Evolutionary conservation across 2,888 invertebrate species (phyloP), one percentile per base, ranked within the genome.

Genomic region (Rhyacophila evoluta): DNA sequence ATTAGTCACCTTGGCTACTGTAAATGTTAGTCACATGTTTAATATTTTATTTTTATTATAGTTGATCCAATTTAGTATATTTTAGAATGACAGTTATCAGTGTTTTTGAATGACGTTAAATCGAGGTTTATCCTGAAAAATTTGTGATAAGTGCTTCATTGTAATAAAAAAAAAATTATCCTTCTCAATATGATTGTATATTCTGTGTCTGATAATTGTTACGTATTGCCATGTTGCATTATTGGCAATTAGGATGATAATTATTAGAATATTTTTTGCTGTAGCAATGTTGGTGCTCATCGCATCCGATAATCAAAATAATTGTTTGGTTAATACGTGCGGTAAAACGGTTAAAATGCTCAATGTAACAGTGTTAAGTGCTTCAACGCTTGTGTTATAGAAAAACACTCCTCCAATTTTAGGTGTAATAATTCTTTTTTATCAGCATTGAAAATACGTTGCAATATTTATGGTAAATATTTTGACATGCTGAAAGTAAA

Each of bases 141-240:
- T 55, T 39, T 55, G 55, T 55, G 55, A 55, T 55, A 55, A 55
- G 55, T 55, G 55, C 55, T 55, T 55, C 55, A 55, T 55, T 55
- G 19, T 8, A 55, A 25, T 55, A 55, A 55, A 19, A 19, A 55
- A 15, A 39, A n/a, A 55, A 55, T 55, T 1, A 55, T 19, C 15
- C 19, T 55, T 55, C 39, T 6, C 39, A n/a, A n/a, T n/a, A n/a
- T 4, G 6, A 55, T 55, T 55, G 25, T 55, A 55, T 12, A 55
- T 55, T 55, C 19, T 55, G 25, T 55, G 55, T 55, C 55, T 55
- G 8, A 55, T 55, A 19, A 55, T 55, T 55, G 19, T 55, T 55
- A 55, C 10, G 55, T 55, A 19, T 25, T 8, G 55, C 55, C 55
- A 25, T 55, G 55, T 55, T 19, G 55, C 55, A 55, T 55, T 55